Percentiles rank a stretch among this genome's conserved stretches.
phyloP scores from a whole-genome alignment of 2,113 vertebrate genomes.

The Phylloscopus trochilus region DNA sequence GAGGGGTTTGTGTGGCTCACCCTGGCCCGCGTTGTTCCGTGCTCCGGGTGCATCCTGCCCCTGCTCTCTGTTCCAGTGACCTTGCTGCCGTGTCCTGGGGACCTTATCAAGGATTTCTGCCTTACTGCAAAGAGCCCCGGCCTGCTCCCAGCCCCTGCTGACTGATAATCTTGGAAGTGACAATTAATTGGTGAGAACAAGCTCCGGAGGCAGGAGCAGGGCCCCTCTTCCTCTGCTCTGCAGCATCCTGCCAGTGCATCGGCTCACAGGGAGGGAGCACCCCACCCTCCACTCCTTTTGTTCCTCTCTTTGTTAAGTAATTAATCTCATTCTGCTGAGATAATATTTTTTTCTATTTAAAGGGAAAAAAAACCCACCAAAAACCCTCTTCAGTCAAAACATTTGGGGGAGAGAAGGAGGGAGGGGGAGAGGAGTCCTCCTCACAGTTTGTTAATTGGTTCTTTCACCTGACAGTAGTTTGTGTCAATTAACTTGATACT shows the following conservation, averaged over 20 bases:
- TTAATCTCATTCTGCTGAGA: constrained; percentile 61
- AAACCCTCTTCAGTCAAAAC: constrained; percentile 23
- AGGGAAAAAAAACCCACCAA: neutral
- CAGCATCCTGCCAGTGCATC: constrained; percentile 5
- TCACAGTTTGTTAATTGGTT: constrained; percentile 76
- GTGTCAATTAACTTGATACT: constrained; percentile 80
- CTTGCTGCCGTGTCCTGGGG: constrained; percentile 9
- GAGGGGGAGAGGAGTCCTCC: constrained; percentile 42
- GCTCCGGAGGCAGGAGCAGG: neutral
- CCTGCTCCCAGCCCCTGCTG: neutral
- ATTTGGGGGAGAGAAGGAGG: constrained; percentile 39
- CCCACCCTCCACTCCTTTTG: neutral
- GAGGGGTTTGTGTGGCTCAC: neutral
- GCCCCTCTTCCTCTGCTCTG: neutral
- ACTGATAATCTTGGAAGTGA: constrained; percentile 6
- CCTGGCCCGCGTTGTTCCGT: accelerated
- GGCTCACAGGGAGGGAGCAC: neutral
- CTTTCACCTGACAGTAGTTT: constrained; percentile 79
- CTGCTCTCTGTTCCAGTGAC: neutral
- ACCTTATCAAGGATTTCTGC: constrained; percentile 37
- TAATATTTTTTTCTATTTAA: constrained; percentile 57
- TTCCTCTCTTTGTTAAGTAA: constrained; percentile 53
- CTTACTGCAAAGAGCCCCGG: constrained; percentile 20
- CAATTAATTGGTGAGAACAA: constrained; percentile 13
- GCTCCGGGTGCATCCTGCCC: neutral